These are phyloP conservation scores for Podarcis siculus DNA, from an alignment of 2,797 vertebrate species.

Conservation along the genomic window DNA sequence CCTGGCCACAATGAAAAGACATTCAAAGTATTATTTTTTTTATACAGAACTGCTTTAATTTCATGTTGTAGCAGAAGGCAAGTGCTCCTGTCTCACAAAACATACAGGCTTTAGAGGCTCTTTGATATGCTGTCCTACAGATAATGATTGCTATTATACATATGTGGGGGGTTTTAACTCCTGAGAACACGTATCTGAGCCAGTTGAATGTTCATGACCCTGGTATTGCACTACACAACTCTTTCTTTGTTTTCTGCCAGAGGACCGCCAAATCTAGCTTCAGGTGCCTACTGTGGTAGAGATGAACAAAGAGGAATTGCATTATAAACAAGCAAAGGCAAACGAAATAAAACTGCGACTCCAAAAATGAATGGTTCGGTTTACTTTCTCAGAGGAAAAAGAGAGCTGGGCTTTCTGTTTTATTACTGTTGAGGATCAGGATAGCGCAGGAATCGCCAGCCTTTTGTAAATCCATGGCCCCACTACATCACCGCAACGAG, in stretches of 20 bases:
- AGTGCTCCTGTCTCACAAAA: conserved; percentile 39
- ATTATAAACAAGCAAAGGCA: conserved; percentile 33
- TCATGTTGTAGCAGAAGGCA: conserved; percentile 44
- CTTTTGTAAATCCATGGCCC: too few species aligned
- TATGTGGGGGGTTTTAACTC: background rate
- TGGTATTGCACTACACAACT: conserved; percentile 18
- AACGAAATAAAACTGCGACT: conserved; percentile 67
- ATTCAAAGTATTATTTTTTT: conserved; percentile 66
- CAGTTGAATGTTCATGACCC: background rate
- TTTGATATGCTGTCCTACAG: conserved; percentile 1
- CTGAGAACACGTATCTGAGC: conserved; percentile 9
- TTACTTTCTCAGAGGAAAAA: conserved; percentile 15
- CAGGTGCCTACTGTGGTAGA: conserved; percentile 35
- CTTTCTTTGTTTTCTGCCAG: conserved; percentile 13
- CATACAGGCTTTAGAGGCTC: conserved; percentile 41
- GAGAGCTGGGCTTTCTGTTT: background rate
- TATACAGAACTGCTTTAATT: conserved; percentile 65
- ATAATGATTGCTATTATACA: conserved; percentile 37
- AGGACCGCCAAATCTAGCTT: conserved; percentile 37
- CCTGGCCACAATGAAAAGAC: conserved; percentile 36
- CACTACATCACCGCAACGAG: too few species aligned
- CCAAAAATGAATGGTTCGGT: conserved; percentile 13
- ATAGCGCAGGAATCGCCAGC: too few species aligned
- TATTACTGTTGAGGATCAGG: background rate
- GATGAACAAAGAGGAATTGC: conserved; percentile 45